Evolutionary conservation across 92 coral and sea anemone species (phyloP).

Genomic region (Parazoanthus darwini): DNA sequence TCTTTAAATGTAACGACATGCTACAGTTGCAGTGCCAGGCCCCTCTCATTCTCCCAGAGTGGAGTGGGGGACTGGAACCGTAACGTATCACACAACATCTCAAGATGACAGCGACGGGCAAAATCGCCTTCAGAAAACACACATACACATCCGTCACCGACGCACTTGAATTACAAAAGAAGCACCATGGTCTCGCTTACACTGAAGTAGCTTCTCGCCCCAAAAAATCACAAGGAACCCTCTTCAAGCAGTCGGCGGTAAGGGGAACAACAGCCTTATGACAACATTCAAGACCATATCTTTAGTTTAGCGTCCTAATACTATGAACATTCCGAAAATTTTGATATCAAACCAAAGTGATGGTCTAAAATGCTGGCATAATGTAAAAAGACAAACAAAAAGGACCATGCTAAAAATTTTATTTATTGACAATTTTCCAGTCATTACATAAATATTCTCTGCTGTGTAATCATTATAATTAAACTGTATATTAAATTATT

Average conservation of each 20-base stretch:
- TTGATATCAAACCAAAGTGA: constrained; percentile 59
- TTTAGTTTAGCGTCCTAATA: constrained; percentile 57
- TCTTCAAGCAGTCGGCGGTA: background rate
- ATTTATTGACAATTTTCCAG: constrained; percentile 34
- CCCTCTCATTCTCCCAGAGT: too few species aligned
- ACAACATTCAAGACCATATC: constrained; percentile 97
- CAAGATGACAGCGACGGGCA: too few species aligned
- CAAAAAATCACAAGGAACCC: background rate
- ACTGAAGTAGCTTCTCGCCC: too few species aligned
- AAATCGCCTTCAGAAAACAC: too few species aligned
- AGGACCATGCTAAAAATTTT: constrained; percentile 44
- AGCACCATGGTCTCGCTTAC: too few species aligned
- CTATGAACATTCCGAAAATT: constrained; percentile 22
- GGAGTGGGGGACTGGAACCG: too few species aligned
- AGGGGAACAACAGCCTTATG: constrained; percentile 35
- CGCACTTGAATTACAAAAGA: too few species aligned
- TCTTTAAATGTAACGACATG: too few species aligned
- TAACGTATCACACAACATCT: too few species aligned
- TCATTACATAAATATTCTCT: constrained; percentile 46
- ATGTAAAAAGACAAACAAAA: constrained; percentile 45
- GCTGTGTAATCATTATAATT: constrained; percentile 27
- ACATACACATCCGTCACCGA: too few species aligned
- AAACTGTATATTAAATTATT: constrained; percentile 26
- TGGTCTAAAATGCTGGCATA: constrained; percentile 90
- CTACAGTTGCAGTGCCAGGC: too few species aligned